A percentile compares a stretch with the other conserved stretches of the same genome.
phyloP scores from a whole-genome alignment of 2,113 vertebrate species.

The Microcebus murinus region DNA sequence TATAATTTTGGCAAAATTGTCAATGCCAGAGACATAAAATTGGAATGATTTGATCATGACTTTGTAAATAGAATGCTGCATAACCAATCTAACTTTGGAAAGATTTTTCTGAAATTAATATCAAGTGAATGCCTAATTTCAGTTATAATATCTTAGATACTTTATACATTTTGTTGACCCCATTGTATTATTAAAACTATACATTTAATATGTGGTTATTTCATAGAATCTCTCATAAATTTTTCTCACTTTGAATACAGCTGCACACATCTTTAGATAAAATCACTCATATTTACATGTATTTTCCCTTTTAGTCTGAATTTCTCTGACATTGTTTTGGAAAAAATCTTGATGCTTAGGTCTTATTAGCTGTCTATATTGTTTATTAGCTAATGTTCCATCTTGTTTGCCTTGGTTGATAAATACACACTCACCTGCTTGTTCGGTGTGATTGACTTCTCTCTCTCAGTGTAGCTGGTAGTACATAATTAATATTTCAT shows the following conservation, averaged over 20 bases:
- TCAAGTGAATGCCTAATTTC: neutral
- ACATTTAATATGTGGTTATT: constrained; percentile 40
- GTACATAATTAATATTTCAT: constrained; percentile 44
- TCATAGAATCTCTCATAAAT: constrained; percentile 53
- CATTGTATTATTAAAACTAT: neutral
- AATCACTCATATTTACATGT: neutral
- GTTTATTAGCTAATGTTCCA: constrained; percentile 68
- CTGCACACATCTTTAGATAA: neutral
- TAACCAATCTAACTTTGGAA: neutral
- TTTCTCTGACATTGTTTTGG: constrained; percentile 29
- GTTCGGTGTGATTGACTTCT: constrained; percentile 55
- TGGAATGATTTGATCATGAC: neutral
- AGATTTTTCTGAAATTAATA: neutral
- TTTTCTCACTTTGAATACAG: constrained; percentile 60
- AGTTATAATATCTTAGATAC: neutral
- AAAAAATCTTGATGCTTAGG: constrained; percentile 65
- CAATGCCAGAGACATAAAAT: neutral
- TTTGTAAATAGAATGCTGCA: neutral
- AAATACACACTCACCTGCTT: constrained; percentile 23
- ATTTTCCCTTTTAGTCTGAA: constrained; percentile 49
- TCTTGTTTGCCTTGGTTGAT: constrained; percentile 43
- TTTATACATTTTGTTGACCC: constrained; percentile 25
- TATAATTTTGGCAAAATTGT: neutral
- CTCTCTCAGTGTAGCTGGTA: neutral
- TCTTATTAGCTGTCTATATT: constrained; percentile 75